A percentile compares a stretch with the other conserved stretches of the same genome.
Evolutionary conservation across 2,797 vertebrate species (phyloP).

Genomic region (Furcifer pardalis): DNA sequence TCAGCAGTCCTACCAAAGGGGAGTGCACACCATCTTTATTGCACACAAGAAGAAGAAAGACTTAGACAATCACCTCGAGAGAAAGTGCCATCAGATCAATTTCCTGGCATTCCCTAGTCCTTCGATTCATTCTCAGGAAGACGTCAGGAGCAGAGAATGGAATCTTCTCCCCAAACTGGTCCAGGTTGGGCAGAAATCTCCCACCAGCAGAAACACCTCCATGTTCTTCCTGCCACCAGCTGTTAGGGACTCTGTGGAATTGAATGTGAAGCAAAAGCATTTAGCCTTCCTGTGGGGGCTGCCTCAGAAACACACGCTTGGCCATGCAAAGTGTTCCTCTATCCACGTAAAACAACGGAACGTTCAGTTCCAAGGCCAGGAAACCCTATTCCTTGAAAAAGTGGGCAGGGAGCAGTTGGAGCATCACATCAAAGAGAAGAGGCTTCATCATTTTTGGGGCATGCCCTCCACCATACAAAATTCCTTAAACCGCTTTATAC

Average conservation of each 20-base stretch:
- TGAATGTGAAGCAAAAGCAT: constrained; percentile 10
- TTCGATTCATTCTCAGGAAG: neutral
- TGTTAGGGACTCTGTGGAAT: neutral
- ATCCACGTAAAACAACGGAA: too few species aligned
- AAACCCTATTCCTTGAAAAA: constrained; percentile 36
- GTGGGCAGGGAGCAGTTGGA: constrained; percentile 46
- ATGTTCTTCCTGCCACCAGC: neutral
- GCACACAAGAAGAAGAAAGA: neutral
- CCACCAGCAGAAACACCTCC: neutral
- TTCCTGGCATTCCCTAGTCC: neutral
- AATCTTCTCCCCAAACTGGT: neutral
- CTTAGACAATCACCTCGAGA: neutral
- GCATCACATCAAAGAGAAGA: constrained; percentile 53
- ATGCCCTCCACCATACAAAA: neutral
- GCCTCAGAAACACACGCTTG: neutral
- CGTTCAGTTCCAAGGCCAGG: neutral
- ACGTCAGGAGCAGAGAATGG: too few species aligned
- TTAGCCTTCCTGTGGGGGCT: neutral
- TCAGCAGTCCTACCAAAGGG: neutral
- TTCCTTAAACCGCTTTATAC: neutral
- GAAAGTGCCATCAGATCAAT: neutral
- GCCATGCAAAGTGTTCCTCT: neutral
- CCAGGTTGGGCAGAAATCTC: neutral
- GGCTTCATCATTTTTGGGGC: constrained; percentile 20
- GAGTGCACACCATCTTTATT: fast-evolving